Conservation (phyloP, 2,888 invertebrate species). For the Drepanosiphum platanoidis region DNA sequence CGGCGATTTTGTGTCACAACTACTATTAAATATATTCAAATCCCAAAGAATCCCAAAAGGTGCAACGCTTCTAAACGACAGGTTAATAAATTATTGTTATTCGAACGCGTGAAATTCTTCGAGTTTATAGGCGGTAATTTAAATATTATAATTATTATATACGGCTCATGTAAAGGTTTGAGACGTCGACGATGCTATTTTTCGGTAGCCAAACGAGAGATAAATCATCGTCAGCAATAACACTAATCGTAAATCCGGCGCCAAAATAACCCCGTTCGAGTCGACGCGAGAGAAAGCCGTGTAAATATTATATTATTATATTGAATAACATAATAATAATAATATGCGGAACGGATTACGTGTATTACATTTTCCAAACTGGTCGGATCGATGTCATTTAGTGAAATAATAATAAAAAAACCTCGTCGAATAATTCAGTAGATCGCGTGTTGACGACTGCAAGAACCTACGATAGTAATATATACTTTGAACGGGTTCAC, state of each 20-base stretch:
- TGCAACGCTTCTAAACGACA: not conserved
- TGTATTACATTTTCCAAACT: not conserved
- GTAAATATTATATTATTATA: not conserved
- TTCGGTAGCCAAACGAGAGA: conserved; percentile 11
- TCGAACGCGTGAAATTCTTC: not conserved
- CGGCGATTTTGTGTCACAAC: too few relatives aligned
- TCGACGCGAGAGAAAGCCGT: conserved; percentile 4
- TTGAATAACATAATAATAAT: too few relatives aligned
- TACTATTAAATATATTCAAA: too few relatives aligned
- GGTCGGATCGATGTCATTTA: not conserved
- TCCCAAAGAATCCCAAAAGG: not conserved
- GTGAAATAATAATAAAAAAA: not conserved
- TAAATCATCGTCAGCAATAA: not conserved
- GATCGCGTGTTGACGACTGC: not conserved
- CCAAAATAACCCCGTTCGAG: conserved; percentile 1
- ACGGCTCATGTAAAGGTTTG: not conserved
- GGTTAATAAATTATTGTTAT: not conserved
- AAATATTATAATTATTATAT: not conserved
- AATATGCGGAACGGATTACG: not conserved
- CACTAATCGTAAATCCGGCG: not conserved
- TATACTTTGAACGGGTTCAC: conserved; percentile 23
- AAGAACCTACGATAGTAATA: not conserved
- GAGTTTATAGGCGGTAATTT: not conserved
- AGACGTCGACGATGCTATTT: not conserved
- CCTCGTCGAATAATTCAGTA: not conserved